Conservation (phyloP, 2,797 vertebrate genomes). For the Heteromormyrus szaboi region DNA sequence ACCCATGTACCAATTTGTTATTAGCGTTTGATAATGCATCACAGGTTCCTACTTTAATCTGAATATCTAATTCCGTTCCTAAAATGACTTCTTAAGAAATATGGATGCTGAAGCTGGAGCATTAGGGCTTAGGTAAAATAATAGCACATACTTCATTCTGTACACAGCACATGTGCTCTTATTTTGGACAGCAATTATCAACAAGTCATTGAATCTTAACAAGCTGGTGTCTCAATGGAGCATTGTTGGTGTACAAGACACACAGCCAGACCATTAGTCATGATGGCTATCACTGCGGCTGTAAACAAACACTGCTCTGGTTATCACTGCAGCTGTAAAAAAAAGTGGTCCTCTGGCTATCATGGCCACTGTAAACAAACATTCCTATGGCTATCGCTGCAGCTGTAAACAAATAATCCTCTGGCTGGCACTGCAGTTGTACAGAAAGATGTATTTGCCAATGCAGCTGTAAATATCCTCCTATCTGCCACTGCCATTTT, state of each 20-base stretch:
- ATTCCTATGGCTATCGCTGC: not conserved
- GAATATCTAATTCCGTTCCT: not conserved
- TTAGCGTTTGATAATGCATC: not conserved
- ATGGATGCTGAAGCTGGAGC: not conserved
- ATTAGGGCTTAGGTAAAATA: not conserved
- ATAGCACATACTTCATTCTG: not conserved
- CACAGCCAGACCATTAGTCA: not conserved
- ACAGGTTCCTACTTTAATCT: not conserved
- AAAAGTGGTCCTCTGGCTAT: not conserved
- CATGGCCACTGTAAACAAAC: not conserved
- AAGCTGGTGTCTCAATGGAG: not conserved
- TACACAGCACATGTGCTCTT: not conserved
- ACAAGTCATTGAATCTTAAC: not conserved
- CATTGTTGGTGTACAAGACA: not conserved
- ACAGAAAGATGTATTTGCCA: not conserved
- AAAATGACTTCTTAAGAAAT: not conserved
- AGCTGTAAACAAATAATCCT: not conserved
- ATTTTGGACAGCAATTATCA: not conserved
- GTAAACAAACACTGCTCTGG: not conserved
- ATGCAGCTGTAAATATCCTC: not conserved
- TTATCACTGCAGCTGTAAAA: not conserved
- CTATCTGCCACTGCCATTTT: not conserved
- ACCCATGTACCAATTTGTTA: not conserved
- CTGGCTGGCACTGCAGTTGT: not conserved
- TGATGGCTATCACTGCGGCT: not conserved